Base-by-base conservation (phyloP, 2,888 invertebrate species). In the Clostera curtula region DNA sequence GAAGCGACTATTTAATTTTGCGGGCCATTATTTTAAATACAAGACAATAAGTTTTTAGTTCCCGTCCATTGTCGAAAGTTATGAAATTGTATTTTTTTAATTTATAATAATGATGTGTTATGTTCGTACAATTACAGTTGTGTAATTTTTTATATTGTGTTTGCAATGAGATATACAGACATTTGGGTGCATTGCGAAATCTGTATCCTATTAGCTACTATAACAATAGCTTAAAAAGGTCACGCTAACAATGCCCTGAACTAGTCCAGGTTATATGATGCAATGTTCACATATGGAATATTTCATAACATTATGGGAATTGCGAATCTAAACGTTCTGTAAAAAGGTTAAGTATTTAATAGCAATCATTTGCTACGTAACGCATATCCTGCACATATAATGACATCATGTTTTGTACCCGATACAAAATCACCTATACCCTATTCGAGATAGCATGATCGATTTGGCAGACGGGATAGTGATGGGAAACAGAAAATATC, bases 41-140 rank as follows among this genome's bases (percentile, higher is more conserved):
- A 65, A 77, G 63, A 76, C 76, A 80, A 79, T 75, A 72, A 63
- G 49, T 53, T 67, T 59, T 65, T 56, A 50, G 69, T 79, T 79
- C 75, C 71, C 75, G 68, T 57, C 73, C 64, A 79, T 77, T 76
- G 77, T 77, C 69, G 68, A 63, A 67, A 56, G 62, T 63, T 67
- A 69, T 70, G 56, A 52, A 57, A 60, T 72, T 70, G 75, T 75
- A 71, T 66, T 64, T 75, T 74, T 72, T 62, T 65, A 68, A 58
- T 68, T 63, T 69, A 62, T 74, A 71, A 72, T 72, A 73, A 30
- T 53, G 61, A 67, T 63, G 67, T 66, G 53, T 53, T 47, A 55
- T 66, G 65, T 58, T 77, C 76, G 76, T 70, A 72, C 72, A 74
- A 71, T 77, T 67, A 70, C 53, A 59, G 67, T 80, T 76, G 74